Base-by-base conservation (phyloP, 2,797 vertebrate genomes). In the Galagoides demidoff region DNA sequence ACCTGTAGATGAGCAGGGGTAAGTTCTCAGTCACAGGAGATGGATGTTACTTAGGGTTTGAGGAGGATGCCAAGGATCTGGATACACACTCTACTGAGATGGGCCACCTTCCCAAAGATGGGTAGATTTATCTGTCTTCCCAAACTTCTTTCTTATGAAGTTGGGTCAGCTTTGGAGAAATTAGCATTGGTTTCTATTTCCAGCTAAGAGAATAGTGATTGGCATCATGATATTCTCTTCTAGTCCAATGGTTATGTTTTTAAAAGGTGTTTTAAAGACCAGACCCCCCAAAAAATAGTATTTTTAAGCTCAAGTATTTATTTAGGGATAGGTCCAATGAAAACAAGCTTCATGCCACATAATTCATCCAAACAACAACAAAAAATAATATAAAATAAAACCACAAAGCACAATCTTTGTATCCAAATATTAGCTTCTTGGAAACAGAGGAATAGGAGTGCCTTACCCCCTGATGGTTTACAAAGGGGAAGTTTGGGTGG, bases 251-350 rank as follows among this genome's bases (percentile, higher is more conserved):
- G 94, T 95, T 95, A 90, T 89, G 95, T 31, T 31, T 27, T 88
- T n/a, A 22, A 74, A 86, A 61, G 27, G 29, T 97, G 82, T 98
- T 96, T 29, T 86, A 4, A 68, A 96, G 84, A 89, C 90, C 64
- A 97, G 95, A 52, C 45, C 2, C 45, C 45, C 45, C 45, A 9
- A 92, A 96, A 98, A 98, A 89, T 70, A 89, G 64, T 96, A 98
- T 98, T 98, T 98, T 98, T 66, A 97, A 98, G 96, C 85, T 97
- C 94, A 96, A 95, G 95, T 98, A 96, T 98, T 99, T 98, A 95
- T 95, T 97, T 98, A 98, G 98, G 97, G 97, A 97, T 94, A 37
- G 45, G 96, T 98, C 98, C 98, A 98, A 98, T 91, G 92, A 97
- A 95, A 98, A 98, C 95, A 98, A 97, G 94, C 87, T 90, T 98